phyloP scores from a whole-genome alignment of 2,888 invertebrate species.

The Apamea anceps region DNA sequence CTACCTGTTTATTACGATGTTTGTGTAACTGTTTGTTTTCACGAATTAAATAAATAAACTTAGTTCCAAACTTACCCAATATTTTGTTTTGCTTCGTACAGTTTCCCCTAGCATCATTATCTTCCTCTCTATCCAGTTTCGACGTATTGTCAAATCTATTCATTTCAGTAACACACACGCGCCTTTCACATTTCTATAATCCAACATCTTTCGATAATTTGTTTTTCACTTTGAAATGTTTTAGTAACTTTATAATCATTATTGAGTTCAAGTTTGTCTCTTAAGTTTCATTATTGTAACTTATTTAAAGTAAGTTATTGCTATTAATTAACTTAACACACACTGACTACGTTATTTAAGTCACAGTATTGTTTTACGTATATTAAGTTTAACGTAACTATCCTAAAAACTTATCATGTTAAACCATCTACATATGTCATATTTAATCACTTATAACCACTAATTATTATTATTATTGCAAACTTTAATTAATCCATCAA shows the following conservation, averaged over 20 bases:
- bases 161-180: constrained; percentile 76
- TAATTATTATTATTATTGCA: neutral
- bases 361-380: constrained; percentile 10
- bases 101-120: constrained; percentile 79
- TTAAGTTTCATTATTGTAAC: constrained; percentile 14
- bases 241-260: constrained; percentile 36
- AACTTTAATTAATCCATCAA: neutral
- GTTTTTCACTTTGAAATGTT: constrained; percentile 59
- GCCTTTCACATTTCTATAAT: constrained; percentile 53
- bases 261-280: neutral
- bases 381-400: neutral
- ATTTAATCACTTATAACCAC: too few species aligned
- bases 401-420: neutral
- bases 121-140: constrained; percentile 81
- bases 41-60: too few species aligned
- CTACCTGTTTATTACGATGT: too few species aligned
- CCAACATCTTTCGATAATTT: constrained; percentile 50
- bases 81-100: constrained; percentile 86
- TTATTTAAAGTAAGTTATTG: neutral
- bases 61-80: constrained; percentile 77
- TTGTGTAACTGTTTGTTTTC: too few species aligned
- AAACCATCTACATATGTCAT: neutral
- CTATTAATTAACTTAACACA: neutral
- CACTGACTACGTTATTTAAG: neutral
- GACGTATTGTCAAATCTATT: constrained; percentile 82